Percentiles rank a stretch among this genome's conserved stretches.
Conservation (phyloP, 1,140 invertebrate genomes). For the Sinella curviseta region DNA sequence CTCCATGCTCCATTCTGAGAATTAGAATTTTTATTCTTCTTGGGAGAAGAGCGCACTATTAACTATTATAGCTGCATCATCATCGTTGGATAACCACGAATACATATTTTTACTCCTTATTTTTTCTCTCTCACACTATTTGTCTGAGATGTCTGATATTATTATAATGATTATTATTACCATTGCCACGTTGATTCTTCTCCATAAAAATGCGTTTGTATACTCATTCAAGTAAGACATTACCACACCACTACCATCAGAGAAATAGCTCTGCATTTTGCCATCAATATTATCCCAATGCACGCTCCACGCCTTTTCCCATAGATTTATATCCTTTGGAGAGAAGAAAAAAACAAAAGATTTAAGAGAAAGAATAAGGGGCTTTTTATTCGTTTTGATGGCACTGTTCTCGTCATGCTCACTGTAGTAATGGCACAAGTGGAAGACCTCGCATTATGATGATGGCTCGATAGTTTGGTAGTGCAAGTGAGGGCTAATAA, state of each 20-base stretch:
- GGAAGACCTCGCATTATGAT: no score
- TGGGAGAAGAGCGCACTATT: neutral
- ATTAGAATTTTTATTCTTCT: neutral
- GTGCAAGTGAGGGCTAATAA: neutral
- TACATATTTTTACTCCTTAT: no score
- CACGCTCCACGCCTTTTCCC: constrained; percentile 9
- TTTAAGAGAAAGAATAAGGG: neutral
- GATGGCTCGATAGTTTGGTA: neutral
- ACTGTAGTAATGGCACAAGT: no score
- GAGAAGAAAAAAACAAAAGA: neutral
- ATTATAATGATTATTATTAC: constrained; percentile 11
- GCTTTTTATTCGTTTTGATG: neutral
- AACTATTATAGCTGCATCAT: no score
- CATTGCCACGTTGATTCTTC: neutral
- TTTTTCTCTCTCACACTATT: no score
- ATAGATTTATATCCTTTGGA: neutral
- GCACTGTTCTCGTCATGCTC: neutral
- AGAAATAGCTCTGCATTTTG: neutral
- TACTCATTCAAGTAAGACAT: neutral
- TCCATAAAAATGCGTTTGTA: neutral
- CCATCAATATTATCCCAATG: neutral
- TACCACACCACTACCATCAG: no score
- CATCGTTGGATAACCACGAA: no score
- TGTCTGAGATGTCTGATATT: neutral
- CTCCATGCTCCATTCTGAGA: no score